Evolutionary conservation across 2,888 invertebrate species (phyloP), one percentile per base, ranked within the genome.

Genomic region (Eristalis pertinax): DNA sequence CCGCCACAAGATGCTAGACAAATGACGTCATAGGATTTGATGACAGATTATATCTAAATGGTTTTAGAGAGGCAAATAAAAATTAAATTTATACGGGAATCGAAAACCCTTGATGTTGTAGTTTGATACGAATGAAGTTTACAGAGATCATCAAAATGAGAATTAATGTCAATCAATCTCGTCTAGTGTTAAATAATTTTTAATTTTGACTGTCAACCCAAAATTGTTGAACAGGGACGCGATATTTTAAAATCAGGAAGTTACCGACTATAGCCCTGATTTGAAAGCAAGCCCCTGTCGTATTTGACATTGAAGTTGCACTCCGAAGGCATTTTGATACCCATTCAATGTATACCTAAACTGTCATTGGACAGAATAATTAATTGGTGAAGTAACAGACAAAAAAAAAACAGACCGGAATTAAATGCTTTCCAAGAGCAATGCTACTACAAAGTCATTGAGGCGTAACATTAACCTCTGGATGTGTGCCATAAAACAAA

Each of bases 391-490:
- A 26, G 60, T 60, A 26, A 26, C 19, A n/a, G n/a, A n/a, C n/a
- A n/a, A n/a, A n/a, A n/a, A n/a, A 58, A 58, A 24, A 58, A 24
- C 10, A 58, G 10, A 58, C 60, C 24, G 60, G 60, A 60, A 24
- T 60, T 26, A 13, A 60, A 26, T 26, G 24, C 24, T 60, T 26
- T 11, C 26, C 4, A 3, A 60, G 15, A 60, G 7, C 60, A 60
- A 11, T 60, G 60, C 60, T 60, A 26, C 22, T 24, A 32, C 26
- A 26, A 26, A 24, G 26, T 60, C 60, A 60, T 60, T 60, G 60
- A 60, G 22, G 60, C 22, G 24, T 24, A 60, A 60, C 60, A 60
- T 60, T 60, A 60, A 60, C 60, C 60, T 60, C 26, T 60, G 26
- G 26, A 22, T 24, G 10, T 10, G 22, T 60, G 26, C 22, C 4